These are phyloP conservation scores for Nomada goodeniana DNA, from an alignment of 2,888 invertebrate genomes.

Conservation along the genomic window DNA sequence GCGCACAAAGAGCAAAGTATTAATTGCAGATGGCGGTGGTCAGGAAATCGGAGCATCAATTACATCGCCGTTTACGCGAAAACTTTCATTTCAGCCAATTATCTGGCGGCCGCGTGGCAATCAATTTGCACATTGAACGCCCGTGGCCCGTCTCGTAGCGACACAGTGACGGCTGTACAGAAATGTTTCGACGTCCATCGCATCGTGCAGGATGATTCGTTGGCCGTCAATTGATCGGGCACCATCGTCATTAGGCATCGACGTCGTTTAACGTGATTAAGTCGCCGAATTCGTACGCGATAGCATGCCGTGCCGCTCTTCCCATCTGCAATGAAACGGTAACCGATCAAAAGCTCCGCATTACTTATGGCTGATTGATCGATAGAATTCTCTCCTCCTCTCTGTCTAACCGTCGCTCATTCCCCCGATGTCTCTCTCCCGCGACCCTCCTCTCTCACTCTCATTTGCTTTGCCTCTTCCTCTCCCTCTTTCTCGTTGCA, in stretches of 20 bases:
- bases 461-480: background rate
- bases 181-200: constrained; percentile 37
- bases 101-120: constrained; percentile 21
- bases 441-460: background rate
- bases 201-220: constrained; percentile 42
- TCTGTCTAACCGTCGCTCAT: background rate
- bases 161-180: background rate
- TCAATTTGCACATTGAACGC: constrained; percentile 11
- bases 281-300: constrained; percentile 63
- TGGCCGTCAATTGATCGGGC: constrained; percentile 61
- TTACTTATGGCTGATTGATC: constrained; percentile 77
- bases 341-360: constrained; percentile 75
- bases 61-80: background rate
- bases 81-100: constrained; percentile 35
- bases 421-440: background rate
- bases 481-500: background rate
- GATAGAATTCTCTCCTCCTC: constrained; percentile 63
- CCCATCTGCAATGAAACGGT: constrained; percentile 72
- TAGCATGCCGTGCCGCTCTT: constrained; percentile 70
- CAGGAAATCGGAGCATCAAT: background rate
- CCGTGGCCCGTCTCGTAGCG: background rate
- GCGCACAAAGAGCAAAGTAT: background rate
- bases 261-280: constrained; percentile 68
- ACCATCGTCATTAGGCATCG: constrained; percentile 67
- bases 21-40: background rate